Evolutionary conservation across 2,797 vertebrate species (phyloP).

Genomic region (Mormyrus proboscirostris): DNA sequence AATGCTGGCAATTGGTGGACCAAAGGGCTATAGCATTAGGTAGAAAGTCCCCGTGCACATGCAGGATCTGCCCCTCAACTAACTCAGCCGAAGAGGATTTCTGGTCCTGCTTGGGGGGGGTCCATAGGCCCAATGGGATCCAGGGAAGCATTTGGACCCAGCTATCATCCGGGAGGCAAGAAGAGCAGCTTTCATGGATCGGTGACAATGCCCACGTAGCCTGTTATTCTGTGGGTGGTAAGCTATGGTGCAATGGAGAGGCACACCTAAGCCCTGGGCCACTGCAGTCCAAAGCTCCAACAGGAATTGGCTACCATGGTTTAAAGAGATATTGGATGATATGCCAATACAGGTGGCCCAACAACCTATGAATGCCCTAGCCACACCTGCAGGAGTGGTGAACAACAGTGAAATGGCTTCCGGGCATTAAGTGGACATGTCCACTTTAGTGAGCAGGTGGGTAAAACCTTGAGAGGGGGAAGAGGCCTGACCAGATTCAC

Average conservation of each 20-base stretch:
- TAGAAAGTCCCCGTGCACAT: neutral
- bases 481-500: too few species aligned
- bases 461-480: too few species aligned
- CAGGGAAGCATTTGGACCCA: neutral
- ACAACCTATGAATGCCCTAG: too few species aligned
- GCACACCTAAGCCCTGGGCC: neutral
- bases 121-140: neutral
- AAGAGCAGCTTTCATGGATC: neutral
- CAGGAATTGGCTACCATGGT: neutral
- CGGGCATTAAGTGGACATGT: neutral
- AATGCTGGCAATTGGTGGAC: neutral
- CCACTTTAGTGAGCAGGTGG: neutral
- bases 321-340: neutral
- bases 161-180: neutral
- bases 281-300: neutral
- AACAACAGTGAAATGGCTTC: neutral
- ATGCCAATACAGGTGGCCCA: neutral
- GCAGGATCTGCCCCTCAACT: neutral
- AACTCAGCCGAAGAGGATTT: neutral
- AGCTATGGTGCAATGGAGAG: neutral
- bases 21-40: neutral
- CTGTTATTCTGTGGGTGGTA: neutral
- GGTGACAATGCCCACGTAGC: neutral
- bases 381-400: too few species aligned
- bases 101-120: neutral